Percentiles rank a stretch among this genome's conserved stretches.
Evolutionary conservation across 2,113 vertebrate species (phyloP).

Genomic region (Axis porcinus): DNA sequence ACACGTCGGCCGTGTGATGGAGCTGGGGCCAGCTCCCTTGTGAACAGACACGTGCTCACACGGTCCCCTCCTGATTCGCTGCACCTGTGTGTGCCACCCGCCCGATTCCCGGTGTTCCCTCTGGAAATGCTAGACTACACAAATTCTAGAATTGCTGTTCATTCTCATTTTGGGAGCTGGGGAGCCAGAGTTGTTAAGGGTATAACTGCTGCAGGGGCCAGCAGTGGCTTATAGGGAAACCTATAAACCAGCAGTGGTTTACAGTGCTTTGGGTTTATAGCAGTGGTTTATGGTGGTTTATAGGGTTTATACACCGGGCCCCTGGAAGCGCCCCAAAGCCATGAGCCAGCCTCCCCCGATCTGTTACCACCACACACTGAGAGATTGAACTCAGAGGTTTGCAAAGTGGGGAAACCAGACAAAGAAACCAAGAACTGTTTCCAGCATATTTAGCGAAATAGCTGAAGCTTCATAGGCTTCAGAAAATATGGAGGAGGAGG

Average conservation of each 20-base stretch:
- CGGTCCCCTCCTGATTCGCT: neutral
- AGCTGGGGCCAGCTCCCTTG: neutral
- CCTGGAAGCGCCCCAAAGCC: neutral
- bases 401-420: neutral
- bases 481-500: neutral
- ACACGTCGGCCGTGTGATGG: fast-evolving
- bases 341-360: neutral
- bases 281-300: neutral
- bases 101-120: neutral
- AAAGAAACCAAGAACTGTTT: neutral
- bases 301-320: neutral
- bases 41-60: fast-evolving
- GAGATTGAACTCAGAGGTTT: neutral
- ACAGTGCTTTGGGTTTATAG: neutral
- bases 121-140: neutral
- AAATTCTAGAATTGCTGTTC: neutral
- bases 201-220: no score
- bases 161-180: neutral
- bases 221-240: neutral
- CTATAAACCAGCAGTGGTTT: neutral
- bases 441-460: neutral
- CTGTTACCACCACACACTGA: neutral
- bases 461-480: neutral
- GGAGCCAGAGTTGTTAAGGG: neutral
- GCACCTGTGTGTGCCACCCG: no score